Percentiles rank a stretch among this genome's conserved stretches.
These are phyloP conservation scores for Bambusicola thoracicus DNA, from an alignment of 2,113 vertebrate genomes.

Conservation along the genomic window DNA sequence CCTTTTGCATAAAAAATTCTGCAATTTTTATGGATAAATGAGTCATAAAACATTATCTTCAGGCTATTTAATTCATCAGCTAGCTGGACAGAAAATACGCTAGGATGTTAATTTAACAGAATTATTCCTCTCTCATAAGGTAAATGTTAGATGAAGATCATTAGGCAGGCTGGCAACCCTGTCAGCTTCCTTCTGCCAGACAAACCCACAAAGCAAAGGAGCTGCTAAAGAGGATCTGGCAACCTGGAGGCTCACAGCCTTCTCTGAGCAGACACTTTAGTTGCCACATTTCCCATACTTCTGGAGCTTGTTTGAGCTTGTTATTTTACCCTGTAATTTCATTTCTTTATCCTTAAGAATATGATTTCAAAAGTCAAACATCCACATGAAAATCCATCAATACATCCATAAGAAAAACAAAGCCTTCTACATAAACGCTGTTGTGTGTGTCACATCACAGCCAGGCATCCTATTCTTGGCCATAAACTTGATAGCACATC, in stretches of 20 bases:
- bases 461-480: neutral
- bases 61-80: conserved; percentile 64
- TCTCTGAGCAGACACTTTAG: neutral
- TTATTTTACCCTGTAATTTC: neutral
- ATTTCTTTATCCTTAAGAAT: neutral
- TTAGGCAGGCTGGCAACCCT: conserved; percentile 63
- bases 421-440: neutral
- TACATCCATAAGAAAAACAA: neutral
- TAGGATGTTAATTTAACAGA: conserved; percentile 67
- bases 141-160: conserved; percentile 46
- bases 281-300: neutral
- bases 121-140: conserved; percentile 63
- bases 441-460: neutral
- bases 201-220: neutral
- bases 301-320: neutral
- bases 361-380: conserved; percentile 1
- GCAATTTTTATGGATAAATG: conserved; percentile 35
- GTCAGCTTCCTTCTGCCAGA: conserved; percentile 42
- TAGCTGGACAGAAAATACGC: conserved; percentile 58
- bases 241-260: neutral
- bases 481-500: neutral
- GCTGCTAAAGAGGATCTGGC: conserved; percentile 47
- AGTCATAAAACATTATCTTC: conserved; percentile 57
- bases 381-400: conserved; percentile 1
- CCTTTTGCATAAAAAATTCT: fast-evolving